Conservation (phyloP, 2,113 vertebrate species). For the Daphoenositta chrysoptera region DNA sequence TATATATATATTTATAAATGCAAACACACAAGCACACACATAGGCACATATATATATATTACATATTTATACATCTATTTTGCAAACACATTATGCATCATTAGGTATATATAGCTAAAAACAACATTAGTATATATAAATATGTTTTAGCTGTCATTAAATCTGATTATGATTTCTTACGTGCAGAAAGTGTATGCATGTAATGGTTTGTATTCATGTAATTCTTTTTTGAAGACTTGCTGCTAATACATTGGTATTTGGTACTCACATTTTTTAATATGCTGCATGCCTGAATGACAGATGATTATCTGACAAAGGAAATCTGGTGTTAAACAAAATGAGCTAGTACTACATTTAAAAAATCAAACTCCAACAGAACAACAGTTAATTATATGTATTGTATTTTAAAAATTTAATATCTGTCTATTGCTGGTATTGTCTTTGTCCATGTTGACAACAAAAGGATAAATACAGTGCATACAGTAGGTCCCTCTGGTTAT, state of each 20-base stretch:
- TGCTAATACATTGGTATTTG: constrained; percentile 57
- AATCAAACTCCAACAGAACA: constrained; percentile 48
- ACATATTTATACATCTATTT: constrained; percentile 5
- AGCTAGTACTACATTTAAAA: constrained; percentile 72
- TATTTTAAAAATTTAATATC: constrained; percentile 79
- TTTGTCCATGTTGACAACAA: constrained; percentile 87
- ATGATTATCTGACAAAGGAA: constrained; percentile 79
- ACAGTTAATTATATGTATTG: constrained; percentile 73
- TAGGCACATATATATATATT: background rate
- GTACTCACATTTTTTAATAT: constrained; percentile 54
- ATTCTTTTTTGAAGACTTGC: constrained; percentile 37
- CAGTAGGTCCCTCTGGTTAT: constrained; percentile 92
- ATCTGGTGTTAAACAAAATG: constrained; percentile 70
- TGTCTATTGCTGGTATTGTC: constrained; percentile 77
- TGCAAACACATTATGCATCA: constrained; percentile 33
- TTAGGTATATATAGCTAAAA: background rate
- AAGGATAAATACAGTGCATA: constrained; percentile 92
- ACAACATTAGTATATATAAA: background rate
- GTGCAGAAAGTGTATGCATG: background rate
- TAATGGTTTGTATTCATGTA: background rate
- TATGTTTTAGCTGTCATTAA: constrained; percentile 44
- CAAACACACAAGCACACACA: background rate
- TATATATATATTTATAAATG: background rate
- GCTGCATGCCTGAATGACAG: constrained; percentile 58
- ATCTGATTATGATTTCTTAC: constrained; percentile 53